Evolutionary conservation across 92 coral and sea anemone species (phyloP), one percentile per base, ranked within the genome.

Genomic region (Porites divaricata): DNA sequence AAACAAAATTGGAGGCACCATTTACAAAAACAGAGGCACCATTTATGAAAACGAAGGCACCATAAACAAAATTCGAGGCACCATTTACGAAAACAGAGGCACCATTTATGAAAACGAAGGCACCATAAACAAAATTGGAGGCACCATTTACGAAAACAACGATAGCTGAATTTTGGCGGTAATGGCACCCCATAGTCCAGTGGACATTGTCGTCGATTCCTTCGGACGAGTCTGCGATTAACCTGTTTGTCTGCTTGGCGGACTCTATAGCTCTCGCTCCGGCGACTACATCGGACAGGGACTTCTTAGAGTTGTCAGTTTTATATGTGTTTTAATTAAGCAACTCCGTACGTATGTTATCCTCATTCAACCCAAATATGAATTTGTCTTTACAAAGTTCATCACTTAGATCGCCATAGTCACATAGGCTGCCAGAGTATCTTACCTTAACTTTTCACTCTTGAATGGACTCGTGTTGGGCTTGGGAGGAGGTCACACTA

Each of bases 231-330:
- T 75, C 89, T 0, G 14, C 86, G 14, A 80, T 79, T 62, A 80
- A 54, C 48, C 79, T 59, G 74, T 86, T 79, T 26, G 74, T 59
- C 26, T 86, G 63, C 62, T 25, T 79, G 59, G 58, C 80, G 17
- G 74, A 86, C 67, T 79, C 81, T 24, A 86, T 79, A 41, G 93
- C 89, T 80, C 83, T 89, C 28, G 86, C 83, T 35, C 85, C 92
- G 16, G 85, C 76, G 17, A 77, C 85, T 52, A 72, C 89, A 78
- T 78, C 92, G 4, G 19, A 23, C 56, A 79, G 74, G 61, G 69
- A 50, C 41, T 88, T 89, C 71, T 56, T 45, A 15, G 81, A 51
- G 68, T 89, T 89, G 89, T 89, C 77, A 59, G 89, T 67, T 84
- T 77, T 11, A 79, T 17, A 8, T 88, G 88, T 71, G 88, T 84